Percentiles rank a stretch among this genome's conserved stretches.
Evolutionary conservation across 2,797 vertebrate species (phyloP).

Genomic region (Jordanella pulchra): DNA sequence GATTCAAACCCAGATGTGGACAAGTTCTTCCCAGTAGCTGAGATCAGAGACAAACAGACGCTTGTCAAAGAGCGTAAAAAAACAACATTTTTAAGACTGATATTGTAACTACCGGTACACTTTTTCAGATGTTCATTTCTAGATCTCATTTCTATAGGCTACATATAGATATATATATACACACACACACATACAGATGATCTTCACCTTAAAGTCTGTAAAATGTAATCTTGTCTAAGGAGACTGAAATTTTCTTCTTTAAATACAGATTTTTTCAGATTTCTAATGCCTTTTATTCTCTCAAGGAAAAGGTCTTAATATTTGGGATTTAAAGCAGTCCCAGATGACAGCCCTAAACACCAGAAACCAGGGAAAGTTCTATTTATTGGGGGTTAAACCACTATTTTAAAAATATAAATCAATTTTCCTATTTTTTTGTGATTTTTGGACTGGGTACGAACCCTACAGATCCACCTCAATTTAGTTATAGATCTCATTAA

Average conservation of each 20-base stretch:
- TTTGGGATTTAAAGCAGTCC: too few relatives aligned
- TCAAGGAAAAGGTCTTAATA: too few relatives aligned
- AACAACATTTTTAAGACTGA: too few relatives aligned
- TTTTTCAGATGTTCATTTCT: too few relatives aligned
- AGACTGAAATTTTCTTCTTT: background rate
- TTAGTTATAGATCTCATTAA: background rate
- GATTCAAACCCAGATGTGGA: slow-evolving; percentile 59
- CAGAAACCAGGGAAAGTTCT: background rate
- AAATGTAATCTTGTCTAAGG: background rate
- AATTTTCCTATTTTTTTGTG: background rate
- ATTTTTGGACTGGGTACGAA: background rate
- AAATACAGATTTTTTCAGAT: background rate
- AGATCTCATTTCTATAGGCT: too few relatives aligned
- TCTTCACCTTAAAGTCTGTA: background rate
- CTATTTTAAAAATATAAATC: too few relatives aligned
- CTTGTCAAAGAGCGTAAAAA: background rate
- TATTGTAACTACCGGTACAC: too few relatives aligned
- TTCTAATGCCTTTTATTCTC: background rate
- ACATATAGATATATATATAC: too few relatives aligned
- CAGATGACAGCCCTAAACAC: background rate
- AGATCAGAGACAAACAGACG: background rate
- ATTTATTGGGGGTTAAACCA: background rate
- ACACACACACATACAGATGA: too few relatives aligned
- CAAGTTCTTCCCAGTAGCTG: slow-evolving; percentile 41
- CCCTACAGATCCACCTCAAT: background rate